A percentile compares a stretch with the other conserved stretches of the same genome.
phyloP scores from a whole-genome alignment of 2,797 vertebrate species.

The Falco columbarius region DNA sequence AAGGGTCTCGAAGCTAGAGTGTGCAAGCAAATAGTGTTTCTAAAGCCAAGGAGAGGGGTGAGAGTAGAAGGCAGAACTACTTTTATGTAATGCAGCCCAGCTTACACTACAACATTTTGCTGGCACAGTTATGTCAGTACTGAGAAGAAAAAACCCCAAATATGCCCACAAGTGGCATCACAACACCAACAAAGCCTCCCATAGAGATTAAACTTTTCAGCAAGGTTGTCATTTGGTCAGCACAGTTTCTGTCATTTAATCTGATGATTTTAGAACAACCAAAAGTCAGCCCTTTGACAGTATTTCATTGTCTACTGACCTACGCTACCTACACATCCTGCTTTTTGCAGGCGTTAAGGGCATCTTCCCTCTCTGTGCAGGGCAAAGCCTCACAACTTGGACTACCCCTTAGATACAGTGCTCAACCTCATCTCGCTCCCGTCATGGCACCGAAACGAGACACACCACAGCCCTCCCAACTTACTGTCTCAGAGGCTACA shows the following conservation, averaged over 20 bases:
- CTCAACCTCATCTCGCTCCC: not conserved
- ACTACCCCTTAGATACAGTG: fast-evolving
- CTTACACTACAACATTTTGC: slow-evolving; percentile 37
- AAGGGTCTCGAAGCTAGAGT: not conserved
- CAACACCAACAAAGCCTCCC: slow-evolving; percentile 28
- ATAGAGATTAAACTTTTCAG: slow-evolving; percentile 2
- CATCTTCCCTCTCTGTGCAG: not conserved
- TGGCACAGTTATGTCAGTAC: slow-evolving; percentile 56
- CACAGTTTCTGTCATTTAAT: not conserved
- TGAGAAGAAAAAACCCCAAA: slow-evolving; percentile 27
- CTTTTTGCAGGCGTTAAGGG: not conserved
- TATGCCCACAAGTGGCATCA: slow-evolving; percentile 42
- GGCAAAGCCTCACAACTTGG: not conserved
- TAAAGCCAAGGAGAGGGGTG: not conserved
- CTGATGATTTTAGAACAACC: not conserved
- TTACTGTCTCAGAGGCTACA: not conserved
- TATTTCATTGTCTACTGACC: not conserved
- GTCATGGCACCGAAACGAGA: not conserved
- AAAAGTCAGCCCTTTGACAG: not conserved
- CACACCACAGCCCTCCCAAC: not conserved
- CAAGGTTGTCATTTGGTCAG: slow-evolving; percentile 50
- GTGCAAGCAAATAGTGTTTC: not conserved
- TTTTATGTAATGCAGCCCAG: slow-evolving; percentile 6
- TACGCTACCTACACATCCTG: not conserved
- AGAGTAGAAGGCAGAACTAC: not conserved